phyloP scores from a whole-genome alignment of 2,888 invertebrate species.

The Rapana venosa region DNA sequence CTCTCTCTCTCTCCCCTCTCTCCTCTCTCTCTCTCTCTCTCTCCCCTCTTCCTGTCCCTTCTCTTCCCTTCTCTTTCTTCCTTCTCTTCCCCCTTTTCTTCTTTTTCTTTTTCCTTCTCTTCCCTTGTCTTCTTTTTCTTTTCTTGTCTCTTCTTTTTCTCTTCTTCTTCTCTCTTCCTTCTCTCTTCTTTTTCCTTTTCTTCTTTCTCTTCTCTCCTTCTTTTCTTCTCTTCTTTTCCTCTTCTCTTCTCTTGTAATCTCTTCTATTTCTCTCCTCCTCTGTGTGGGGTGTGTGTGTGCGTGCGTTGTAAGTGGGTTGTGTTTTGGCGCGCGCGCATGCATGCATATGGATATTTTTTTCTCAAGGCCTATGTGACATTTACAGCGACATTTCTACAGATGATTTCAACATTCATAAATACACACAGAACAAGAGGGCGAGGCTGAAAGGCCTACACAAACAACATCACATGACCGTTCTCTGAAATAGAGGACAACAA shows the following conservation, averaged over 20 bases:
- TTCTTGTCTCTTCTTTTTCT: too few species aligned
- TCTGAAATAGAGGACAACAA: too few species aligned
- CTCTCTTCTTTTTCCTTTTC: background rate
- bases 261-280: background rate
- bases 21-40: background rate
- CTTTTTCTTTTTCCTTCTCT: too few species aligned
- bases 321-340: background rate
- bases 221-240: too few species aligned
- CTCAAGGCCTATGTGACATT: too few species aligned
- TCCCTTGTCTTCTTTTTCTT: too few species aligned
- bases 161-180: background rate
- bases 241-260: too few species aligned
- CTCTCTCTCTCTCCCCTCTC: background rate
- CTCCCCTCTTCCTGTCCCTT: background rate
- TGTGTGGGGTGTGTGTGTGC: background rate
- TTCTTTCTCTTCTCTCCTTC: background rate
- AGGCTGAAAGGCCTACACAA: too few species aligned
- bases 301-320: background rate
- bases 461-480: too few species aligned
- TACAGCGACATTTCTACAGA: background rate
- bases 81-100: background rate
- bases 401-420: background rate
- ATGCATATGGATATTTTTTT: background rate
- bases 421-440: background rate
- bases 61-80: background rate